Base-by-base conservation (phyloP, 2,113 vertebrate genomes). In the Ia io region DNA sequence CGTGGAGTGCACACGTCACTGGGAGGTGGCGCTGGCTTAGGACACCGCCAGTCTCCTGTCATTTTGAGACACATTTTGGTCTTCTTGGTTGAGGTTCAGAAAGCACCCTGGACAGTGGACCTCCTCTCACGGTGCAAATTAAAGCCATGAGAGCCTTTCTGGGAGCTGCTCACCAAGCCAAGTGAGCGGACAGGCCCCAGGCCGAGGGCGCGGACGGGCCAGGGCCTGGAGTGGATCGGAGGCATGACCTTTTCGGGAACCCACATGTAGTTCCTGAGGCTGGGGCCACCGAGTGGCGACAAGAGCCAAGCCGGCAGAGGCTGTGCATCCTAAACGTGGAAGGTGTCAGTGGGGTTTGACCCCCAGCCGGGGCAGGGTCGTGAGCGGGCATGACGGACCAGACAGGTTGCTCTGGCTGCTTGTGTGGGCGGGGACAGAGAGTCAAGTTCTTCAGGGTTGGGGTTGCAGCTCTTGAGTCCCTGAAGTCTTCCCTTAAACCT, bases 191-290 rank as follows among this genome's bases (percentile, higher is more conserved):
- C 30, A 20, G 22, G 53, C 20, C 1, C 1, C 63, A 56, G 40
- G n/a, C 18, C 2, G 82, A 8, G 1, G 25, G 30, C 11, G 1
- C 7, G 74, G 11, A n/a, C 0, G 1, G 76, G 28, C 63, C 1
- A 8, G 2, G 44, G 51, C 84, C 35, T n/a, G 4, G 59, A 7
- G 12, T 63, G 30, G 63, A 53, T 3, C 59, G 59, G 59, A 69
- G 83, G 37, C 10, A 0, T 44, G 32, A 28, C 35, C 49, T 71
- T 86, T 76, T 32, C 4, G 5, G 86, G 59, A 17, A 51, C 51
- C 32, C 25, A 16, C 14, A 0, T 3, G 10, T 22, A 16, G 20
- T 56, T 73, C 12, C 7, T 7, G 53, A 79, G 28, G 30, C 56
- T 8, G 20, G 61, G 78, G 47, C 7, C 8, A 5, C 28, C 3